These are phyloP conservation scores for Agelastica alni DNA, from an alignment of 2,888 invertebrate genomes.

Conservation along the genomic window DNA sequence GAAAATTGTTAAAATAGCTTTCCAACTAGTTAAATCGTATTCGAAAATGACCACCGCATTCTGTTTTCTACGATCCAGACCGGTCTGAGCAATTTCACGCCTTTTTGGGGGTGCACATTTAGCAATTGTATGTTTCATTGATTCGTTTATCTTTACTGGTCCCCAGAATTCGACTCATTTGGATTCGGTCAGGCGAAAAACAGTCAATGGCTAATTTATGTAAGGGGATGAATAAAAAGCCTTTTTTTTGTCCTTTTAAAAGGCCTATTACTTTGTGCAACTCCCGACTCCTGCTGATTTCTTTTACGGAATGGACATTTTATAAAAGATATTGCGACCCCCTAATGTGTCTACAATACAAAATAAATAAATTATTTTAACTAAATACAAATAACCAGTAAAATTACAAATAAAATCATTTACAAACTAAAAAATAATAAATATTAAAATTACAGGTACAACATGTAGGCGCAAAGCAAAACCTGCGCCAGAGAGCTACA, in stretches of 20 bases:
- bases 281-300: not conserved
- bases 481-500: too few relatives aligned
- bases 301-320: too few relatives aligned
- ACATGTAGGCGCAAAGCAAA: too few relatives aligned
- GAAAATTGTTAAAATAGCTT: constrained; percentile 13
- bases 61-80: constrained; percentile 9
- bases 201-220: constrained; percentile 35
- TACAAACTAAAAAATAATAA: too few relatives aligned
- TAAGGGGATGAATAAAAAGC: constrained; percentile 25
- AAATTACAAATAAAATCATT: too few relatives aligned
- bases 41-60: constrained; percentile 19
- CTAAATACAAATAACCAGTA: too few relatives aligned
- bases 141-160: constrained; percentile 46
- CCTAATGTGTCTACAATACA: too few relatives aligned
- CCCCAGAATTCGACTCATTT: constrained; percentile 25
- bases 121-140: constrained; percentile 48
- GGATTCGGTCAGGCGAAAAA: constrained; percentile 25
- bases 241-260: constrained; percentile 17
- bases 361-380: too few relatives aligned
- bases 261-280: constrained; percentile 13
- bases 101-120: constrained; percentile 48
- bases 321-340: too few relatives aligned
- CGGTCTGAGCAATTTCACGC: constrained; percentile 47
- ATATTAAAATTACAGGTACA: too few relatives aligned
- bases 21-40: constrained; percentile 8